Evolutionary conservation across 2,797 vertebrate genomes (phyloP).

Genomic region (Lacerta viridis): DNA sequence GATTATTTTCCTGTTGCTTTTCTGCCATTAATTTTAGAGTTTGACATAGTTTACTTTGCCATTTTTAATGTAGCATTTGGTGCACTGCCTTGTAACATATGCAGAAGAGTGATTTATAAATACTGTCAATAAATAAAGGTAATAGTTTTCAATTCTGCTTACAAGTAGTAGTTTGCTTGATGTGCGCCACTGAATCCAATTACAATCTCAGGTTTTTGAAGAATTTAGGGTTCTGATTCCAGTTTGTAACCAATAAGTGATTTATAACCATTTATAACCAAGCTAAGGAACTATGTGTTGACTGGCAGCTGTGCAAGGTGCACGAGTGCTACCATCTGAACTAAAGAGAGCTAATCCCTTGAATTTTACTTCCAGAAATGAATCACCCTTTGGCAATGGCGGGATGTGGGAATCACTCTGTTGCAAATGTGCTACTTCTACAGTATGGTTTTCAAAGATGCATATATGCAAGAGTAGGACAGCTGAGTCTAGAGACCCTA

Average conservation of each 20-base stretch:
- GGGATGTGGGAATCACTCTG: not conserved
- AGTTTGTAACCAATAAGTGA: not conserved
- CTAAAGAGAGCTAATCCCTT: not conserved
- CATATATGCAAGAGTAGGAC: not conserved
- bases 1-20: not conserved
- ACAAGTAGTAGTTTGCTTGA: not conserved
- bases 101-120: not conserved
- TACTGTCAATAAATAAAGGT: constrained; percentile 19
- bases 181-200: not conserved
- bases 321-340: not conserved
- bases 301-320: not conserved
- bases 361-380: not conserved
- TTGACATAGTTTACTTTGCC: not conserved
- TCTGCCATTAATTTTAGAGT: not conserved
- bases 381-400: not conserved
- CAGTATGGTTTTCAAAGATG: not conserved
- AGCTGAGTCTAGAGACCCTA: not conserved
- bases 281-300: not conserved
- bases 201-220: not conserved
- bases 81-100: not conserved
- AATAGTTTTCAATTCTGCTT: not conserved
- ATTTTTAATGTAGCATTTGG: not conserved
- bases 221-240: not conserved
- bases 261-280: too few species aligned
- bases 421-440: not conserved